phyloP scores from a whole-genome alignment of 2,888 invertebrate species.

The Lasioglossum leucozonium region DNA sequence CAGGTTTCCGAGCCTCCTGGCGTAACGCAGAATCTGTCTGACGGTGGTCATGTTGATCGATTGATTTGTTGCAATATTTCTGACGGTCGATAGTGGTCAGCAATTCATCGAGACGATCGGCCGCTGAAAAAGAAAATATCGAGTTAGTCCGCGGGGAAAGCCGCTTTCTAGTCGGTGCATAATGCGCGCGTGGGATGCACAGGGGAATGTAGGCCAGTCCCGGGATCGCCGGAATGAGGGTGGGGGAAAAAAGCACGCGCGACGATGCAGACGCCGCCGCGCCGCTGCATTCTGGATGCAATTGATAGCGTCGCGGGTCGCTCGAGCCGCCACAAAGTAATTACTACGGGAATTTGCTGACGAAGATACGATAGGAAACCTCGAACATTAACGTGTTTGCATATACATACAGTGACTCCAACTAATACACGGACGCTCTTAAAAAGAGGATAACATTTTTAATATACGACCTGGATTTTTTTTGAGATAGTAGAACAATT shows the following conservation, averaged over 20 bases:
- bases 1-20: conserved; percentile 31
- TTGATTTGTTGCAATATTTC: neutral
- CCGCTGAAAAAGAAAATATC: neutral
- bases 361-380: neutral
- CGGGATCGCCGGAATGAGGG: neutral
- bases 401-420: no score
- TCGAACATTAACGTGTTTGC: neutral
- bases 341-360: neutral
- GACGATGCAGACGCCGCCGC: neutral
- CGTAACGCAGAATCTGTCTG: conserved; percentile 38
- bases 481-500: no score
- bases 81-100: neutral
- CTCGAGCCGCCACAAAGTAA: neutral
- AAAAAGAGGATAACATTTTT: no score
- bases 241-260: neutral
- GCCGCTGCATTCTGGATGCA: neutral
- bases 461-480: no score
- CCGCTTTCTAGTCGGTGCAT: neutral
- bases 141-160: conserved; percentile 1
- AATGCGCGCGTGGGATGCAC: neutral
- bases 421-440: no score
- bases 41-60: conserved; percentile 46
- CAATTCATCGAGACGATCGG: conserved; percentile 19
- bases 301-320: neutral
- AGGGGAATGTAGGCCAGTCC: conserved; percentile 16